Conservation (phyloP, 2,797 vertebrate species). For the Discoglossus pictus region DNA sequence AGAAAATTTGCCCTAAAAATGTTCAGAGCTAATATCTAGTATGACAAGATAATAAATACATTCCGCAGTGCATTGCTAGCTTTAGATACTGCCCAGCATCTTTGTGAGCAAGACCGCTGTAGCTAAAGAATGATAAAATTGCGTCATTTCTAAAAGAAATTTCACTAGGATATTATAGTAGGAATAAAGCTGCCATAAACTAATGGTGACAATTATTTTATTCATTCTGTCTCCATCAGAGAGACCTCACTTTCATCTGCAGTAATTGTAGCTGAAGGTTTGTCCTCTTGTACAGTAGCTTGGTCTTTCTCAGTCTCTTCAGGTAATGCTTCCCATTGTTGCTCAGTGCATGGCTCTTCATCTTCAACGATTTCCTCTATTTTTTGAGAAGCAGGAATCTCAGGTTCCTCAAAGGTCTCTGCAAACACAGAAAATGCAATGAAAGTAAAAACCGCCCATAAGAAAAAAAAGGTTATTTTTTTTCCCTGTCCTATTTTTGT, state of each 20-base stretch:
- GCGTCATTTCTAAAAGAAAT: slow-evolving; percentile 53
- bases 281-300: slow-evolving; percentile 46
- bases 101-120: slow-evolving; percentile 60
- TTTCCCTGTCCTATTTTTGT: no score
- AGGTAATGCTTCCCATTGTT: slow-evolving; percentile 53
- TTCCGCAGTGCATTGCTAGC: slow-evolving; percentile 58
- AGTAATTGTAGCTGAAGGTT: slow-evolving; percentile 50
- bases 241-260: slow-evolving; percentile 78
- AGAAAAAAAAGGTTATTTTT: no score
- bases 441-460: no score
- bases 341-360: slow-evolving; percentile 55
- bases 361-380: slow-evolving; percentile 57
- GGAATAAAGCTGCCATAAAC: slow-evolving; percentile 67
- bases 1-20: background rate
- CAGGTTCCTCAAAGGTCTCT: slow-evolving; percentile 63
- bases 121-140: slow-evolving; percentile 62
- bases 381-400: slow-evolving; percentile 33
- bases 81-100: slow-evolving; percentile 54
- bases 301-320: slow-evolving; percentile 57
- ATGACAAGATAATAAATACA: slow-evolving; percentile 35
- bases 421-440: slow-evolving; percentile 54
- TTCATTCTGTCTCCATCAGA: slow-evolving; percentile 84
- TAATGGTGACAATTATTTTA: slow-evolving; percentile 68
- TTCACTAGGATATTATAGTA: slow-evolving; percentile 66
- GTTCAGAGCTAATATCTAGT: slow-evolving; percentile 7